Conservation (phyloP, 2,888 invertebrate species). For the Epistrophe eligans region DNA sequence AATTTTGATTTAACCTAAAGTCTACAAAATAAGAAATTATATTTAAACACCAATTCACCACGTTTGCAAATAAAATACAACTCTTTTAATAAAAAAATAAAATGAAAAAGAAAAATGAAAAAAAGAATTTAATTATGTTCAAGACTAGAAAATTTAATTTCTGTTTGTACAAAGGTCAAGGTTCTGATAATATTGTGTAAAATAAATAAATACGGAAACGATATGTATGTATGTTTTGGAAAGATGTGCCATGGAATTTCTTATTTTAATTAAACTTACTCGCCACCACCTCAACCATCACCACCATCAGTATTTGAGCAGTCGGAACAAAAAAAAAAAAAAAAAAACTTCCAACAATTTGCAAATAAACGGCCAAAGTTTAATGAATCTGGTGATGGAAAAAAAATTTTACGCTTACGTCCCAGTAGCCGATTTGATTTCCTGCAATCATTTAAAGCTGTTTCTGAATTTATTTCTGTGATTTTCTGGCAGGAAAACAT, state of each 20-base stretch:
- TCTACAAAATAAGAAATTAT: no score
- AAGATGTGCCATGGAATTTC: conserved; percentile 14
- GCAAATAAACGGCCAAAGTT: conserved; percentile 26
- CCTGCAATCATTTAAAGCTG: conserved; percentile 24
- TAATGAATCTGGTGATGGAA: conserved; percentile 29
- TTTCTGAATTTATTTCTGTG: conserved; percentile 6
- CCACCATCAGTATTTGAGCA: background rate
- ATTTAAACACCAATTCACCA: no score
- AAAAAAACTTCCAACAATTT: conserved; percentile 37
- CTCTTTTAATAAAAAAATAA: background rate
- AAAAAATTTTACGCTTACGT: conserved; percentile 58
- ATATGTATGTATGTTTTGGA: background rate
- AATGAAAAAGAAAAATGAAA: background rate
- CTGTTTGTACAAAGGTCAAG: conserved; percentile 17
- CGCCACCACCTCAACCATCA: background rate
- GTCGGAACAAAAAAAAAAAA: conserved; percentile 10
- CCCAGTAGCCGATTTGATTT: conserved; percentile 34
- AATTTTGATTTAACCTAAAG: no score
- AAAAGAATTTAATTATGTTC: background rate
- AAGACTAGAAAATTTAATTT: background rate
- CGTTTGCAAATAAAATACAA: background rate
- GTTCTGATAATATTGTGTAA: background rate
- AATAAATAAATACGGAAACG: background rate
- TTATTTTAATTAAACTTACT: conserved; percentile 43
- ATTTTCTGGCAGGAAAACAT: conserved; percentile 18